Evolutionary conservation across 1,140 invertebrate species (phyloP).

Genomic region (Teleopsis dalmanni): DNA sequence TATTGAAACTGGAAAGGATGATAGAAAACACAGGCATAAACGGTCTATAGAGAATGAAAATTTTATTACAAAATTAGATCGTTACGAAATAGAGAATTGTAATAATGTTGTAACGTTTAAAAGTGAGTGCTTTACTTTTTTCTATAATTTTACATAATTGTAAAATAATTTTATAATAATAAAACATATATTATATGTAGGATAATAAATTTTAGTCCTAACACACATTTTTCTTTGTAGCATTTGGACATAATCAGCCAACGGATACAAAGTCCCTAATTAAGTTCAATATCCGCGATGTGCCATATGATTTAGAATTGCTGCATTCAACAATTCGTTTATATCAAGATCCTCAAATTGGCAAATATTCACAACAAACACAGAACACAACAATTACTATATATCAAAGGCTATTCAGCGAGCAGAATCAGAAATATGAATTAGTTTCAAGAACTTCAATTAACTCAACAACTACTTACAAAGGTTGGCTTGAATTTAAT

Average conservation of each 20-base stretch:
- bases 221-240: not conserved
- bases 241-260: not conserved
- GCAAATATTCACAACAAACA: not conserved
- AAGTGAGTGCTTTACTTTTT: too few relatives aligned
- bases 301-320: slow-evolving; percentile 25
- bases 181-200: too few relatives aligned
- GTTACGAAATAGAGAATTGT: slow-evolving; percentile 31
- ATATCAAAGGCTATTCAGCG: too few relatives aligned
- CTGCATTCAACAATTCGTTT: slow-evolving; percentile 27
- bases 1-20: slow-evolving; percentile 25
- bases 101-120: slow-evolving; percentile 38
- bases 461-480: slow-evolving; percentile 24
- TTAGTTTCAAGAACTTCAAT: slow-evolving; percentile 10
- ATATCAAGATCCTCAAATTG: slow-evolving; percentile 24
- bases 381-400: slow-evolving; percentile 26
- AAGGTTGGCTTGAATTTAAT: slow-evolving; percentile 39
- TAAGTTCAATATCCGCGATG: slow-evolving; percentile 32
- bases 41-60: slow-evolving; percentile 29
- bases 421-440: slow-evolving; percentile 9
- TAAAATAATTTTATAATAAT: too few relatives aligned
- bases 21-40: slow-evolving; percentile 24
- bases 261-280: not conserved
- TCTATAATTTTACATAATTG: too few relatives aligned
- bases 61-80: slow-evolving; percentile 28
- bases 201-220: not conserved